phyloP scores from a whole-genome alignment of 2,113 vertebrate species.

The Phalacrocorax pelagicus region DNA sequence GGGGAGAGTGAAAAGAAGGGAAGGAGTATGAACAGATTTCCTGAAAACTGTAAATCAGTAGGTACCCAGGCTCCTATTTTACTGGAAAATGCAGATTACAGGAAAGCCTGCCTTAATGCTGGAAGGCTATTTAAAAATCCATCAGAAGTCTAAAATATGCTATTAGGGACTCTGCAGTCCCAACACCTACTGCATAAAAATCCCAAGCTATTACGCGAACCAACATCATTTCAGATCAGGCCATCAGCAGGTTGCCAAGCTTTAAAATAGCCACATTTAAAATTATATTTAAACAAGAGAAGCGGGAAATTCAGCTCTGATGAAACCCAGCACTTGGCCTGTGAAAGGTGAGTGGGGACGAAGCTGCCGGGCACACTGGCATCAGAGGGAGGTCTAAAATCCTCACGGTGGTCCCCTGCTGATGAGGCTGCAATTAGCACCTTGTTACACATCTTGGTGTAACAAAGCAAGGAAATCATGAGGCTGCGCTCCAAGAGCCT shows the following conservation, averaged over 20 bases:
- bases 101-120: not conserved
- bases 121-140: conserved; percentile 33
- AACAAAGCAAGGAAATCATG: conserved; percentile 66
- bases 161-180: not conserved
- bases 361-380: not conserved
- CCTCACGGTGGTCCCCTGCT: not conserved
- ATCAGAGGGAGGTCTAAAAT: not conserved
- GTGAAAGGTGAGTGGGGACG: not conserved
- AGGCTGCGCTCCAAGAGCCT: conserved; percentile 29
- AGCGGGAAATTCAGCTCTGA: not conserved
- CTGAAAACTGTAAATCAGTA: not conserved
- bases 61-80: not conserved
- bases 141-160: not conserved
- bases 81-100: not conserved
- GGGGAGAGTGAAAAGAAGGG: not conserved
- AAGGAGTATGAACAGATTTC: not conserved
- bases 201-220: not conserved
- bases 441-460: not conserved
- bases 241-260: not conserved
- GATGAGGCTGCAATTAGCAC: not conserved
- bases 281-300: not conserved
- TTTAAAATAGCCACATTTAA: conserved; percentile 2
- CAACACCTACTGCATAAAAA: not conserved
- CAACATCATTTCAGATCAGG: not conserved
- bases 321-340: not conserved